Conservation (phyloP, 2,888 invertebrate species). For the Coelinius sp. region DNA sequence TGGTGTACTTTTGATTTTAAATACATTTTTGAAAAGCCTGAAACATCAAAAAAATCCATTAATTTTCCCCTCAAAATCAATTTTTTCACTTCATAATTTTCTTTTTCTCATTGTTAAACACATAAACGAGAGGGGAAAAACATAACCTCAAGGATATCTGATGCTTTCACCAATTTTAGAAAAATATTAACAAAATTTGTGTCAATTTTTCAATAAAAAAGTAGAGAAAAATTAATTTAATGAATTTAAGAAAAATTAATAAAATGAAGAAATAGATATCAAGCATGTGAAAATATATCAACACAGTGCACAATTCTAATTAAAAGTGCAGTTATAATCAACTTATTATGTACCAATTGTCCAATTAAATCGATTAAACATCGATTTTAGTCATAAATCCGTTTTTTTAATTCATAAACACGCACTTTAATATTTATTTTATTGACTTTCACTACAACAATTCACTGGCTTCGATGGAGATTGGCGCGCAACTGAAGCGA, state of each 20-base stretch:
- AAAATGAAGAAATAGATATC: neutral
- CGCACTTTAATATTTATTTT: neutral
- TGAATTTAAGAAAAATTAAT: neutral
- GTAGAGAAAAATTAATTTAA: too few species aligned
- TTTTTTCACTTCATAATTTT: neutral
- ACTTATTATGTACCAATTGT: constrained; percentile 39
- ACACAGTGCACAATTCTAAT: neutral
- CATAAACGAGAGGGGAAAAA: neutral
- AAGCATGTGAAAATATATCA: neutral
- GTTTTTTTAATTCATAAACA: constrained; percentile 25
- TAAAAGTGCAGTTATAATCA: constrained; percentile 10
- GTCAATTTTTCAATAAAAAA: neutral
- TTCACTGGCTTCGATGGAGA: constrained; percentile 41
- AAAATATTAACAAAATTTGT: neutral
- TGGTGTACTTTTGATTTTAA: constrained; percentile 63
- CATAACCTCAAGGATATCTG: neutral
- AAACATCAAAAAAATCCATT: constrained; percentile 35
- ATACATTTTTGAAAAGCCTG: constrained; percentile 66
- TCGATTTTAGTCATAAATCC: constrained; percentile 39
- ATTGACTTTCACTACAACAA: neutral
- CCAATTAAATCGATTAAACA: constrained; percentile 34
- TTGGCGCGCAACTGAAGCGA: constrained; percentile 50
- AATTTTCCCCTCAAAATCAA: neutral
- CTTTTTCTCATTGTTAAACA: neutral
- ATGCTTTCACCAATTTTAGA: neutral